Evolutionary conservation across 1,140 invertebrate species (phyloP).

Genomic region (Lepidurus arcticus): DNA sequence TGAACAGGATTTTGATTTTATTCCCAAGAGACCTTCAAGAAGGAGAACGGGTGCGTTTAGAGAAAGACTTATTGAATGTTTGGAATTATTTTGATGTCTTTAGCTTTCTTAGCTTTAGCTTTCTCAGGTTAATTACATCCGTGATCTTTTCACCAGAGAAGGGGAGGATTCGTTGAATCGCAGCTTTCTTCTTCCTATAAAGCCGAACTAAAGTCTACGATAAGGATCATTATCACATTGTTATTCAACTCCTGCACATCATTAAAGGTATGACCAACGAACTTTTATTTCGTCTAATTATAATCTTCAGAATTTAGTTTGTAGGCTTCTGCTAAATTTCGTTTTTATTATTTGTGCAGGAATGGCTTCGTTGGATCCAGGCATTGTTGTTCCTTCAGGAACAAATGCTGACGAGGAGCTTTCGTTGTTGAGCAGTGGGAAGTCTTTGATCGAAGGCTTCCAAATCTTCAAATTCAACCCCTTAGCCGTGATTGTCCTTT

Average conservation of each 20-base stretch:
- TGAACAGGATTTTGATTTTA: too few relatives aligned
- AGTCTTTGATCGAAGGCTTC: neutral
- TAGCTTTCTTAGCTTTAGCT: neutral
- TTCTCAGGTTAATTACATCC: neutral
- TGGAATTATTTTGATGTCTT: too few relatives aligned
- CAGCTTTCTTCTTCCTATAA: neutral
- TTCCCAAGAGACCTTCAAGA: too few relatives aligned
- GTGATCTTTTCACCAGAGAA: neutral
- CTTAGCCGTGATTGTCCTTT: neutral
- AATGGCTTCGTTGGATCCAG: neutral
- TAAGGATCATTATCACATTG: neutral
- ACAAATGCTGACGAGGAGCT: neutral
- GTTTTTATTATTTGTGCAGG: neutral
- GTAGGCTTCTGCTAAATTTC: neutral
- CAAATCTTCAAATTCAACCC: constrained; percentile 6
- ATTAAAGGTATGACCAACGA: neutral
- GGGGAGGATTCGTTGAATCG: neutral
- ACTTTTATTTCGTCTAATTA: neutral
- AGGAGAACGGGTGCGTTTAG: too few relatives aligned
- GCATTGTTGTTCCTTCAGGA: neutral
- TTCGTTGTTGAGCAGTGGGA: neutral
- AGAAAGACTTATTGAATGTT: too few relatives aligned
- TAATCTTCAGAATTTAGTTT: neutral
- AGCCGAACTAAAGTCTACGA: neutral
- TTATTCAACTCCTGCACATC: neutral